phyloP scores from a whole-genome alignment of 2,113 vertebrate species.

The Capreolus pygargus region DNA sequence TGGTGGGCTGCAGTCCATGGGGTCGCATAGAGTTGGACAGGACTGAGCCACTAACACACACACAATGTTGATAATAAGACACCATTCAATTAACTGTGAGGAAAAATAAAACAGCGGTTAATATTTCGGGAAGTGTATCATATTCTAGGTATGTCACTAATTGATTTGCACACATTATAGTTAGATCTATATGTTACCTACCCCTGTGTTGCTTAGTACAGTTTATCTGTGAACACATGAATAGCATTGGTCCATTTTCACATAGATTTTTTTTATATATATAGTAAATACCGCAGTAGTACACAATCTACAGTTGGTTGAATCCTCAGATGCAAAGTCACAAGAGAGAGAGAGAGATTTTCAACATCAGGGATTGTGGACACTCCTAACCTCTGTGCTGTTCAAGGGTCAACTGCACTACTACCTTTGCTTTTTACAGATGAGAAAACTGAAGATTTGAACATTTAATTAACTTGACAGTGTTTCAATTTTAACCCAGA shows the following conservation, averaged over 20 bases:
- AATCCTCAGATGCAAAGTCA: background rate
- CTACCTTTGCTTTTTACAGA: background rate
- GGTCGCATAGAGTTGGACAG: accelerated
- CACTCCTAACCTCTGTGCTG: background rate
- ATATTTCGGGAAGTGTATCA: background rate
- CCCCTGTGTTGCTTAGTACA: background rate
- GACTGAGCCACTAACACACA: background rate
- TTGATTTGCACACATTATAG: background rate
- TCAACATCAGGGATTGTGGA: background rate
- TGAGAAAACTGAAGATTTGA: background rate
- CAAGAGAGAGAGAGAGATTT: background rate
- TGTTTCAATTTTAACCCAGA: background rate
- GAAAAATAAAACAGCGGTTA: conserved; percentile 17
- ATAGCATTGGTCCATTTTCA: background rate
- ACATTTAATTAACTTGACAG: background rate
- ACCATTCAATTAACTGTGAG: background rate
- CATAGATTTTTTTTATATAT: background rate
- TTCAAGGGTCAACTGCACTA: background rate
- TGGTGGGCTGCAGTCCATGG: background rate
- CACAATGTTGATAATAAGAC: background rate
- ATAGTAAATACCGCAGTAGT: background rate
- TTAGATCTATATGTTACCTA: background rate
- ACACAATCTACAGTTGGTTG: background rate
- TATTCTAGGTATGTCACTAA: background rate
- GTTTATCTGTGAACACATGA: background rate